Percentiles rank a stretch among this genome's conserved stretches.
Conservation (phyloP, 2,797 vertebrate genomes). For the Chaenodraco wilsoni region DNA sequence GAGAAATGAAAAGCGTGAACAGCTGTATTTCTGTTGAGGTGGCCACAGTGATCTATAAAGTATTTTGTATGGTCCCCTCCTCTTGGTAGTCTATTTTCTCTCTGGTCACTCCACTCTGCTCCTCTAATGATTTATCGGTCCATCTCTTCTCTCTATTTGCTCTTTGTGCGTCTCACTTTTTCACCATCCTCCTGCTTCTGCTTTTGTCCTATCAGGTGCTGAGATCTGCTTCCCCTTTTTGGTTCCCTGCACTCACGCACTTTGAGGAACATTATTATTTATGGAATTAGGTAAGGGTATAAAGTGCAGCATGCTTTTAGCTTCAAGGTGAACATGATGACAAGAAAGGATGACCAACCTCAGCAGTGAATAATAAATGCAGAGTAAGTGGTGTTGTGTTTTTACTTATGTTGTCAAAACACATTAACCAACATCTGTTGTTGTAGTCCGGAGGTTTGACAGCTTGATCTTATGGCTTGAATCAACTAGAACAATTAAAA, state of each 20-base stretch:
- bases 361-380: conserved; percentile 24
- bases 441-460: conserved; percentile 1
- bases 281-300: conserved; percentile 11
- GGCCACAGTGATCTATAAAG: conserved; percentile 9
- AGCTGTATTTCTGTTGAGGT: not conserved
- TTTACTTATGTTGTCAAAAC: not conserved
- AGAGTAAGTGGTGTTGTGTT: conserved; percentile 14
- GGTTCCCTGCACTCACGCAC: conserved; percentile 14
- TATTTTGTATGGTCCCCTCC: conserved; percentile 5
- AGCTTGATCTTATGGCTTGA: conserved; percentile 4
- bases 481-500: conserved; percentile 10
- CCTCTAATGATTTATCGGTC: conserved; percentile 51
- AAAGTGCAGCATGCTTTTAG: conserved; percentile 28
- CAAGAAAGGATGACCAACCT: not conserved
- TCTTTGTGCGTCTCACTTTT: conserved; percentile 27
- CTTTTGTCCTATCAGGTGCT: conserved; percentile 3
- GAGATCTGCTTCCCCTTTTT: conserved; percentile 21
- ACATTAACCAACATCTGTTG: not conserved
- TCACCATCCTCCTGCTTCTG: conserved; percentile 1
- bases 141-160: conserved; percentile 36
- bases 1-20: not conserved
- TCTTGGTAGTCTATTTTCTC: conserved; percentile 38
- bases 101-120: conserved; percentile 31
- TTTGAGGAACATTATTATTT: conserved; percentile 22
- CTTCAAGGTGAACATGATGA: conserved; percentile 15